These are phyloP conservation scores for Eupithecia dodoneata DNA, from an alignment of 2,888 invertebrate genomes.

Conservation along the genomic window DNA sequence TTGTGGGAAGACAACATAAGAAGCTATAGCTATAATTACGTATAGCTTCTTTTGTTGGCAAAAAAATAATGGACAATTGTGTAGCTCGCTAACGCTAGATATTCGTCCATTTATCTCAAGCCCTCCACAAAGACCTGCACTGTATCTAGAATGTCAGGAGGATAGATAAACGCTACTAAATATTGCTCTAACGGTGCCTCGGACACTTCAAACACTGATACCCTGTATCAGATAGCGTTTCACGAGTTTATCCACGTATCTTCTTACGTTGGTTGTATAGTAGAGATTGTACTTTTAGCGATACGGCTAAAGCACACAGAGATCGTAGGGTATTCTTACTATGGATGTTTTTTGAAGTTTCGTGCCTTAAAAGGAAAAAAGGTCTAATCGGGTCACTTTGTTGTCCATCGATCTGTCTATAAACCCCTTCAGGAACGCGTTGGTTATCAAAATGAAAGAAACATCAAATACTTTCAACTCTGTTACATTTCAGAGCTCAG, in stretches of 20 bases:
- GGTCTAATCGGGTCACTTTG: too few species aligned
- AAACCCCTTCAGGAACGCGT: too few species aligned
- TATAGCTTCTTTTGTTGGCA: background rate
- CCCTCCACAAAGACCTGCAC: background rate
- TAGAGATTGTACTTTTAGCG: background rate
- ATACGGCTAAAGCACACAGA: background rate
- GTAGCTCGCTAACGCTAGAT: background rate
- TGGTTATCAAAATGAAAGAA: too few species aligned
- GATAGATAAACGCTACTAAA: conserved; percentile 25
- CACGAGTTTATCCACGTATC: background rate
- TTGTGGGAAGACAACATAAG: background rate
- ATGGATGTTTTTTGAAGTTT: background rate
- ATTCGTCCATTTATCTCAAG: conserved; percentile 14
- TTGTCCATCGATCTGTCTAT: too few species aligned
- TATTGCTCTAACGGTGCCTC: conserved; percentile 24
- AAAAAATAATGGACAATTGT: background rate
- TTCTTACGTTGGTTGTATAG: background rate
- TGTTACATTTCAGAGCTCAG: too few species aligned
- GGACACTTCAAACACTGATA: conserved; percentile 6
- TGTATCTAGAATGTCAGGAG: conserved; percentile 8
- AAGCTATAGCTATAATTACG: background rate
- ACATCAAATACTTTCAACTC: too few species aligned
- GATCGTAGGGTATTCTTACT: background rate
- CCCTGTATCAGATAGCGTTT: background rate
- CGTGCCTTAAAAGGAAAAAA: too few species aligned